Base-by-base conservation (phyloP, 2,797 vertebrate genomes). In the Bradypus variegatus region DNA sequence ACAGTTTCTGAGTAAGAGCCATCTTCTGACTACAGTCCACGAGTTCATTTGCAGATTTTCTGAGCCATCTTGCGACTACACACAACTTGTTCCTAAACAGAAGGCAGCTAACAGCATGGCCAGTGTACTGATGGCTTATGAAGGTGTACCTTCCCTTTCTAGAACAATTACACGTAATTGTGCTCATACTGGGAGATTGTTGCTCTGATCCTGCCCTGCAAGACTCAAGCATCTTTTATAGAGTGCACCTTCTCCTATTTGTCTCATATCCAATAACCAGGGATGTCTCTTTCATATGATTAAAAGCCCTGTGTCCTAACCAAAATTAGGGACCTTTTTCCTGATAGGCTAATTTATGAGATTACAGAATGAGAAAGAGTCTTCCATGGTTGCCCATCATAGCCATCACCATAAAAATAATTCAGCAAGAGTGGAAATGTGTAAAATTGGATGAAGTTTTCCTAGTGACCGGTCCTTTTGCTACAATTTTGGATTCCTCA, bases 1-100 rank as follows among this genome's bases (percentile, higher is more conserved):
- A 3, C 86, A 88, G 70, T 94, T 93, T 91, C 87, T 94, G 93
- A 92, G 36, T 67, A 48, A 21, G 11, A 50, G 55, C 94, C 96
- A 85, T 94, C 53, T 78, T 3, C 70, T 92, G 53, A 72, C 65
- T 91, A 60, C 81, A n/a, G 15, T 53, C 89, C 72, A 85, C 64
- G 60, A 88, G 18, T 31, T 69, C 55, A 9, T 1, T 88, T 88
- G 90, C 48, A 36, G 64, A n/a, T 38, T 89, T 92, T 82, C 58
- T 55, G n/a, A n/a, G 53, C 70, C 45, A 15, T 27, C 73, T 53
- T 50, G 60, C 69, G 70, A 3, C 55, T 85, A 45, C 55, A n/a
- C 25, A 70, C 60, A 69, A 1, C 25, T 55, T 55, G 70, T 88
- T 87, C 75, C 76, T 50, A 25, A 88, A 19, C 60, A 58, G 85